Conservation (phyloP, 2,888 invertebrate species). For the Agrotis segetum region DNA sequence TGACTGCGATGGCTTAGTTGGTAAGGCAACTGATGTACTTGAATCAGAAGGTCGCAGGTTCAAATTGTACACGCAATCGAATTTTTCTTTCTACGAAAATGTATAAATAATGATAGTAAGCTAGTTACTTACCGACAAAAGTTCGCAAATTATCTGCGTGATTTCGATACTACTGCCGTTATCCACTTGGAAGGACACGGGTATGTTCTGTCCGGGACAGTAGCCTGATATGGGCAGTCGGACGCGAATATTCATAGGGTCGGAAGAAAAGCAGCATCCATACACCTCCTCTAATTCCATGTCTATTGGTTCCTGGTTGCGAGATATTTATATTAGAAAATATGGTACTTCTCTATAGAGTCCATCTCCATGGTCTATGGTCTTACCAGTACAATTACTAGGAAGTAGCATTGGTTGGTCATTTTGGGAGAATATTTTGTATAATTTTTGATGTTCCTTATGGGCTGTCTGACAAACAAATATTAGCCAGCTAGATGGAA, state of each 20-base stretch:
- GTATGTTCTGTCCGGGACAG: constrained; percentile 78
- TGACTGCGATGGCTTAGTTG: constrained; percentile 18
- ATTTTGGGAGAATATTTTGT: too few relatives aligned
- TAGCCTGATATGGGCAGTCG: constrained; percentile 74
- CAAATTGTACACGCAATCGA: neutral
- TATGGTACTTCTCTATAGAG: neutral
- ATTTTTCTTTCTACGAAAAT: too few relatives aligned
- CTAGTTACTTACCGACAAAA: constrained; percentile 71
- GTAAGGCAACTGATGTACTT: constrained; percentile 14
- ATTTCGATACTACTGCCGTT: constrained; percentile 77
- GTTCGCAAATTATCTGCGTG: constrained; percentile 72
- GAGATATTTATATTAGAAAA: constrained; percentile 6
- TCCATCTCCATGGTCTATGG: too few relatives aligned
- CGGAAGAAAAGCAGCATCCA: constrained; percentile 69
- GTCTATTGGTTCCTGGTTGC: constrained; percentile 72
- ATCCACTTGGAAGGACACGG: constrained; percentile 69
- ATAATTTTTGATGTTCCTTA: too few relatives aligned
- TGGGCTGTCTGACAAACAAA: too few relatives aligned
- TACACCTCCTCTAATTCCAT: constrained; percentile 78
- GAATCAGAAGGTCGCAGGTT: neutral
- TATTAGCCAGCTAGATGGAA: too few relatives aligned
- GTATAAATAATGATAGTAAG: too few relatives aligned
- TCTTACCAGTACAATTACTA: too few relatives aligned
- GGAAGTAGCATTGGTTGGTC: too few relatives aligned
- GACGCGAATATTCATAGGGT: constrained; percentile 66